Conservation (phyloP, 2,888 invertebrate species). For the Dysmachus trigonus region DNA sequence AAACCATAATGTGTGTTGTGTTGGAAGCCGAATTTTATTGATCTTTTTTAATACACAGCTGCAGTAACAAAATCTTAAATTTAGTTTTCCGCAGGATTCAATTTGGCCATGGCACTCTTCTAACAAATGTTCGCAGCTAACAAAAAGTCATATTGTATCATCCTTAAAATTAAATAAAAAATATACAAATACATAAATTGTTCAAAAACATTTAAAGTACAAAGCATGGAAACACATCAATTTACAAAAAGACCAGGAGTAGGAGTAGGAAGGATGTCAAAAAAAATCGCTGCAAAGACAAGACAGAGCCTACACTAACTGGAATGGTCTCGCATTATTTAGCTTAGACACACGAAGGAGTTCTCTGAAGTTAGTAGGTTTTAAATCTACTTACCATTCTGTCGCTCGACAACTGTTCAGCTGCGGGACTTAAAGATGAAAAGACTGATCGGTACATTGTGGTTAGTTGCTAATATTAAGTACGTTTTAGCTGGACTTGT, state of each 20-base stretch:
- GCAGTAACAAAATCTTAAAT: slow-evolving; percentile 20
- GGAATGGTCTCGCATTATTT: slow-evolving; percentile 1
- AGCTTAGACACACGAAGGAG: background rate
- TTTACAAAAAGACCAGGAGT: slow-evolving; percentile 1
- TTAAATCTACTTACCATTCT: slow-evolving; percentile 4
- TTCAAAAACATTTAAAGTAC: slow-evolving; percentile 29
- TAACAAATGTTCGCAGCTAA: slow-evolving; percentile 1
- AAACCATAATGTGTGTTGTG: background rate
- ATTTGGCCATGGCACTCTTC: slow-evolving; percentile 26
- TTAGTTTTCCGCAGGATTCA: slow-evolving; percentile 11
- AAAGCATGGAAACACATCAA: background rate
- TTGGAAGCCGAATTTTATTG: slow-evolving; percentile 30
- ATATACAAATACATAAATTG: slow-evolving; percentile 32
- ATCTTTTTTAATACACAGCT: slow-evolving; percentile 11
- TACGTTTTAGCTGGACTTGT: background rate
- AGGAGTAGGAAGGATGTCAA: background rate
- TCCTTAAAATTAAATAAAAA: slow-evolving; percentile 37
- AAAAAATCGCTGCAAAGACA: background rate
- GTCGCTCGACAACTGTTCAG: background rate
- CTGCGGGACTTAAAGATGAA: slow-evolving; percentile 14
- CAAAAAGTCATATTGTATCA: background rate
- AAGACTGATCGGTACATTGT: background rate
- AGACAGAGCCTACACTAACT: background rate
- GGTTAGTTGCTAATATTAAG: slow-evolving; percentile 15
- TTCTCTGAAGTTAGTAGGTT: background rate